phyloP scores from a whole-genome alignment of 2,113 vertebrate species.

The Apodemus sylvaticus region DNA sequence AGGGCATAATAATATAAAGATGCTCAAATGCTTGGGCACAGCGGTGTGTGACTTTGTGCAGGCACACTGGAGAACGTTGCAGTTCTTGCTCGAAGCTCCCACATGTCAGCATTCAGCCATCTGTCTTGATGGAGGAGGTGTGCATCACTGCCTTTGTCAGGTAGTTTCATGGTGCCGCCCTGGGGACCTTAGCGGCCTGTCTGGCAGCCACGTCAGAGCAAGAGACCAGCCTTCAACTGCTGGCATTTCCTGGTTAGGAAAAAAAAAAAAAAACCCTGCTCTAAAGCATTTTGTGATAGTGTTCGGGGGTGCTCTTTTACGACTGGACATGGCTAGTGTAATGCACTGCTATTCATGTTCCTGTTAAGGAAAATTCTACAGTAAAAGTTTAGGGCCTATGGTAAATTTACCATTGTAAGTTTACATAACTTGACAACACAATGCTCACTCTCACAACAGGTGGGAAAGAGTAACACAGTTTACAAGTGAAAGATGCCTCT shows the following conservation, averaged over 20 bases:
- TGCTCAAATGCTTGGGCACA: neutral
- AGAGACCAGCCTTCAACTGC: neutral
- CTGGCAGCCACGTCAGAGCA: rapidly evolving
- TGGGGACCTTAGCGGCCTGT: neutral
- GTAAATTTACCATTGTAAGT: neutral
- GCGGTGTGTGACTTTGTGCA: neutral
- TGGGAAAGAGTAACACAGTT: neutral
- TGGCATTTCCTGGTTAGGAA: neutral
- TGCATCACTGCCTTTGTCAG: neutral
- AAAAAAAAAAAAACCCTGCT: neutral
- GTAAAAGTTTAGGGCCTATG: neutral
- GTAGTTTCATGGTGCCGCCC: neutral
- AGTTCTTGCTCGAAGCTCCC: no score
- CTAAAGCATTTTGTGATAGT: neutral
- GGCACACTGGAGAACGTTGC: neutral
- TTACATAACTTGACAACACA: neutral
- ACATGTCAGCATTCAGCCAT: neutral
- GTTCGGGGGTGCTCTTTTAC: neutral
- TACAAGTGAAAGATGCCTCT: neutral
- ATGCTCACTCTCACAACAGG: neutral
- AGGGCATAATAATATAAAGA: neutral
- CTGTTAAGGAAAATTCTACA: neutral
- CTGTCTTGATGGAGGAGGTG: neutral
- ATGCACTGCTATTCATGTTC: neutral
- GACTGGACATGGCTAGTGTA: neutral